Percentiles rank a stretch among this genome's conserved stretches.
These are phyloP conservation scores for Drosophila insularis DNA, from an alignment of 1,140 invertebrate genomes.

Conservation along the genomic window DNA sequence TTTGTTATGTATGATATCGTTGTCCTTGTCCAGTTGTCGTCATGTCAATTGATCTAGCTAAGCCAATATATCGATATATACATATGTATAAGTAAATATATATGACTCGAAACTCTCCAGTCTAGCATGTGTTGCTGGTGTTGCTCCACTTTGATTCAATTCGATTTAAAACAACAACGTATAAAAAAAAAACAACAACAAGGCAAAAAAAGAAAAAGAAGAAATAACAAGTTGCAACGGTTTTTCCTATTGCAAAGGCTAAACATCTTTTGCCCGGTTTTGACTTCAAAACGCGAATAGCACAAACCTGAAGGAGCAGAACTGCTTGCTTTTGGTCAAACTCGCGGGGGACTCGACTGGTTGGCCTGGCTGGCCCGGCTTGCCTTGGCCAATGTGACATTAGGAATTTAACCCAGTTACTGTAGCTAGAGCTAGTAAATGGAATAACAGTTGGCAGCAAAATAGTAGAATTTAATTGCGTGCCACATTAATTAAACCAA, in stretches of 20 bases:
- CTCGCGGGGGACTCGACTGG: neutral
- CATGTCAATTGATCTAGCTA: constrained; percentile 66
- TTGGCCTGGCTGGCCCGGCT: constrained; percentile 41
- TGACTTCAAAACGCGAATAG: neutral
- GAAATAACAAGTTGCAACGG: constrained; percentile 12
- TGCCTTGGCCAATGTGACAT: constrained; percentile 35
- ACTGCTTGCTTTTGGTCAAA: neutral
- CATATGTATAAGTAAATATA: constrained; percentile 20
- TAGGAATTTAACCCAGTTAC: constrained; percentile 7
- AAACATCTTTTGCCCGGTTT: neutral
- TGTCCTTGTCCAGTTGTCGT: constrained; percentile 41
- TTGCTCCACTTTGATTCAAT: constrained; percentile 53
- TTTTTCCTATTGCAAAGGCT: constrained; percentile 1
- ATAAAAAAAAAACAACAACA: constrained; percentile 9
- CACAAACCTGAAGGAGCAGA: constrained; percentile 3
- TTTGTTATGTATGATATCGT: constrained; percentile 39
- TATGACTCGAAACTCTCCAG: constrained; percentile 45
- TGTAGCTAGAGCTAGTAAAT: neutral
- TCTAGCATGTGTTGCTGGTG: constrained; percentile 41
- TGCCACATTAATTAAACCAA: constrained; percentile 13
- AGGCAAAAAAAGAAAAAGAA: constrained; percentile 27
- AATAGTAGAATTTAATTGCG: constrained; percentile 9
- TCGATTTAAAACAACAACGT: constrained; percentile 26
- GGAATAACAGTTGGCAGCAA: constrained; percentile 4
- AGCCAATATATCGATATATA: constrained; percentile 27